Evolutionary conservation across 1,140 invertebrate genomes (phyloP).

Genomic region (Papilio glaucus): DNA sequence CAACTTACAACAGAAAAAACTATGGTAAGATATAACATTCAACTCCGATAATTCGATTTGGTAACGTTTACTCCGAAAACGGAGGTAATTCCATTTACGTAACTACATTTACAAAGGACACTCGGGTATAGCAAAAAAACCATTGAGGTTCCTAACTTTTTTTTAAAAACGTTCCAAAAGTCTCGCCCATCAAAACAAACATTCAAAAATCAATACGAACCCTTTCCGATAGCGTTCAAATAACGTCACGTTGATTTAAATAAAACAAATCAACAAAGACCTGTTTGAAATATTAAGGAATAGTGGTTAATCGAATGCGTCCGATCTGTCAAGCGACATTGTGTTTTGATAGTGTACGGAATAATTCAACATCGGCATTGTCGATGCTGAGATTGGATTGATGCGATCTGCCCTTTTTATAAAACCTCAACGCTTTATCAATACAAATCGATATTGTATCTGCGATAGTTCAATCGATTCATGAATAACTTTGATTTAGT

Average conservation of each 20-base stretch:
- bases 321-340: conserved; percentile 77
- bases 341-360: conserved; percentile 70
- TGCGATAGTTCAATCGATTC: conserved; percentile 12
- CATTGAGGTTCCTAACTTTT: conserved; percentile 41
- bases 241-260: conserved; percentile 68
- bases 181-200: conserved; percentile 74
- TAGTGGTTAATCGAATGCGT: conserved; percentile 58
- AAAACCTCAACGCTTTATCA: conserved; percentile 15
- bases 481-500: conserved; percentile 1
- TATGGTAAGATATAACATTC: too few species aligned
- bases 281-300: conserved; percentile 51
- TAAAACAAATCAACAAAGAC: conserved; percentile 68
- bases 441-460: conserved; percentile 24
- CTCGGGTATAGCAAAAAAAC: conserved; percentile 41
- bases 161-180: conserved; percentile 53
- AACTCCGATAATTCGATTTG: not conserved
- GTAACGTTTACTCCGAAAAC: not conserved
- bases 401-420: conserved; percentile 29
- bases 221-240: conserved; percentile 76
- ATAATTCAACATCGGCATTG: conserved; percentile 50
- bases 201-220: conserved; percentile 78
- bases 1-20: too few species aligned
- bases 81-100: conserved; percentile 16
- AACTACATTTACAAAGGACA: conserved; percentile 27
- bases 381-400: conserved; percentile 15